These are phyloP conservation scores for Neolamprologus sp. DNA, from an alignment of 2,113 vertebrate genomes.

Conservation along the genomic window DNA sequence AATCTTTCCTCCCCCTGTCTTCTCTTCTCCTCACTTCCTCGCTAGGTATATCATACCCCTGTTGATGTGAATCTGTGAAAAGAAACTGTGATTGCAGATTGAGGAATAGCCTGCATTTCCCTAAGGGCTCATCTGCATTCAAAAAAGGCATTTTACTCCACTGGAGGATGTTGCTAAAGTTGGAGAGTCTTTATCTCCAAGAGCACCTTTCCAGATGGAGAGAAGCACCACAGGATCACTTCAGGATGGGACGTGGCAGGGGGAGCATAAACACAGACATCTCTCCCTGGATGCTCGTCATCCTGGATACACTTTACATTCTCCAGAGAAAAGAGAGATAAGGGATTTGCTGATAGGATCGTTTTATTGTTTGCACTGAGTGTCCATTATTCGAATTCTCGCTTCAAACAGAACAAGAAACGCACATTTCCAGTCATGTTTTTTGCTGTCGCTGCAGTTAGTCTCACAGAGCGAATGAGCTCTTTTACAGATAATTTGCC, in stretches of 20 bases:
- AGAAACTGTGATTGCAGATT: constrained; percentile 34
- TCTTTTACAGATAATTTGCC: constrained; percentile 15
- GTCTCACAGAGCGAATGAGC: neutral
- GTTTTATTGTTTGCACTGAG: constrained; percentile 26
- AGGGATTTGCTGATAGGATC: constrained; percentile 9
- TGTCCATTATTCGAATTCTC: constrained; percentile 6
- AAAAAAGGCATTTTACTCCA: constrained; percentile 3
- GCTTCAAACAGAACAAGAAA: constrained; percentile 3
- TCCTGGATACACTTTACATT: constrained; percentile 25
- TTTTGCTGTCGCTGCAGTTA: neutral
- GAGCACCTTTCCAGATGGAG: constrained; percentile 44
- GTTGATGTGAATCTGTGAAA: constrained; percentile 54
- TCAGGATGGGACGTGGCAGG: neutral
- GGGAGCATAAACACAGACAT: constrained; percentile 16
- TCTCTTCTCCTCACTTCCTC: constrained; percentile 15
- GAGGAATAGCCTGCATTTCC: constrained; percentile 44
- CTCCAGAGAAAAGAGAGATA: constrained; percentile 22
- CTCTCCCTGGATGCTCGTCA: constrained; percentile 14
- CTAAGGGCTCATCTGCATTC: constrained; percentile 40
- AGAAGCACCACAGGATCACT: constrained; percentile 7
- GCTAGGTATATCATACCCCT: constrained; percentile 26
- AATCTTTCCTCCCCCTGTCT: constrained; percentile 28
- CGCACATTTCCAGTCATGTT: neutral
- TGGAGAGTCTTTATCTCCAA: constrained; percentile 41
- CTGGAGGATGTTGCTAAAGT: constrained; percentile 31